Evolutionary conservation across 2,797 vertebrate genomes (phyloP).

Genomic region (Chanos chanos): DNA sequence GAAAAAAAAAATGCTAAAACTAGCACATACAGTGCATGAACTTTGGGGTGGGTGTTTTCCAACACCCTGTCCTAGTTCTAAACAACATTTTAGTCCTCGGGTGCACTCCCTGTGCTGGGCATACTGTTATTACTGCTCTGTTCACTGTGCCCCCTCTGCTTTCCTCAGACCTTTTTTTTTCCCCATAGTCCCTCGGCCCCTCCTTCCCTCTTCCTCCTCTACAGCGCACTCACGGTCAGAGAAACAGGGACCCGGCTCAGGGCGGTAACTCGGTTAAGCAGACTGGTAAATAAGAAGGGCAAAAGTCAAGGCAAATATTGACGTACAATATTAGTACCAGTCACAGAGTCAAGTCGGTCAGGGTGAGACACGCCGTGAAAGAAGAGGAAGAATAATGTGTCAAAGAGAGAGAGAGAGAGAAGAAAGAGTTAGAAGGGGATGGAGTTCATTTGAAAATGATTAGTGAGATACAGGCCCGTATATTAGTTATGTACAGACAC

Average conservation of each 20-base stretch:
- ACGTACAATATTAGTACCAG: conserved; percentile 6
- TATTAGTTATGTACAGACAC: too few relatives aligned
- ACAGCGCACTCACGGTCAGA: neutral
- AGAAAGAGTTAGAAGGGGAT: too few relatives aligned
- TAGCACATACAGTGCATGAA: too few relatives aligned
- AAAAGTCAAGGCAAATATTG: conserved; percentile 34
- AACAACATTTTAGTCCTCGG: too few relatives aligned
- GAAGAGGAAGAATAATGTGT: neutral
- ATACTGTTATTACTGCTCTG: too few relatives aligned
- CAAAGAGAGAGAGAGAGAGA: too few relatives aligned
- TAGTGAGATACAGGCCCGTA: too few relatives aligned
- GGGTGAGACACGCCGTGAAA: neutral
- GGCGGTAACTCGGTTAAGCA: conserved; percentile 15
- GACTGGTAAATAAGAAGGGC: conserved; percentile 15
- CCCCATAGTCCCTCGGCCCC: neutral
- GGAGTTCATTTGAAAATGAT: too few relatives aligned
- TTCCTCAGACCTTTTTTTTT: neutral
- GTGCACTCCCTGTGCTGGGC: too few relatives aligned
- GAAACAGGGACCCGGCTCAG: neutral
- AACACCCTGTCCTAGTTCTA: too few relatives aligned
- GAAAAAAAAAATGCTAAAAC: too few relatives aligned
- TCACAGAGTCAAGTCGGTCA: conserved; percentile 8
- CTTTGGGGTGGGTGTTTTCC: too few relatives aligned
- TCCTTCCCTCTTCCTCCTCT: neutral
- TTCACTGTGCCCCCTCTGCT: neutral